Evolutionary conservation across 2,113 vertebrate genomes (phyloP).

Genomic region (Coregonus clupeaformis): DNA sequence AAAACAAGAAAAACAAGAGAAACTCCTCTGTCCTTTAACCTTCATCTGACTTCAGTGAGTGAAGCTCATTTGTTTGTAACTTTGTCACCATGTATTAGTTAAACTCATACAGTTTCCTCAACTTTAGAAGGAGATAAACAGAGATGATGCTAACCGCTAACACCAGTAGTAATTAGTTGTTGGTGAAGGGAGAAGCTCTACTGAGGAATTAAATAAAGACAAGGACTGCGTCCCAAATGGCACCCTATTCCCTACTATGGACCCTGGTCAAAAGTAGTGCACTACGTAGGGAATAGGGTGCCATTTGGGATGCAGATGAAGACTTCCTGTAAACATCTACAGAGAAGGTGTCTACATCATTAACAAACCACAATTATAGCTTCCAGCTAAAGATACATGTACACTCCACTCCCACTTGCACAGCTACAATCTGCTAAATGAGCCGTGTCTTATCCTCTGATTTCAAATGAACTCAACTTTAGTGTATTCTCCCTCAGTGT

Average conservation of each 20-base stretch:
- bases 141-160: slow-evolving; percentile 45
- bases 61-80: no score
- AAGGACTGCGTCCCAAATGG: no score
- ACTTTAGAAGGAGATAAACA: neutral
- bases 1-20: no score
- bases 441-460: slow-evolving; percentile 39
- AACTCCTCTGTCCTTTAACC: no score
- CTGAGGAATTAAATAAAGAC: slow-evolving; percentile 61
- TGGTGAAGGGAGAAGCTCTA: slow-evolving; percentile 60
- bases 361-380: slow-evolving; percentile 75
- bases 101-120: no score
- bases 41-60: no score
- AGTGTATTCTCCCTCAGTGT: slow-evolving; percentile 14
- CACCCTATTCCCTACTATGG: no score
- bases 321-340: slow-evolving; percentile 71
- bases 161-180: slow-evolving; percentile 75
- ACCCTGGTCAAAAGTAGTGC: no score
- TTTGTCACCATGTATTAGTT: no score
- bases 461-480: slow-evolving; percentile 11
- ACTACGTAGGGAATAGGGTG: no score
- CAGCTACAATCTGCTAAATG: slow-evolving; percentile 54
- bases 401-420: slow-evolving; percentile 54
- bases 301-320: slow-evolving; percentile 23
- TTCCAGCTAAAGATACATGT: slow-evolving; percentile 71
- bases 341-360: slow-evolving; percentile 73